Conservation (phyloP, 2,797 vertebrate species). For the Babyrousa celebensis region DNA sequence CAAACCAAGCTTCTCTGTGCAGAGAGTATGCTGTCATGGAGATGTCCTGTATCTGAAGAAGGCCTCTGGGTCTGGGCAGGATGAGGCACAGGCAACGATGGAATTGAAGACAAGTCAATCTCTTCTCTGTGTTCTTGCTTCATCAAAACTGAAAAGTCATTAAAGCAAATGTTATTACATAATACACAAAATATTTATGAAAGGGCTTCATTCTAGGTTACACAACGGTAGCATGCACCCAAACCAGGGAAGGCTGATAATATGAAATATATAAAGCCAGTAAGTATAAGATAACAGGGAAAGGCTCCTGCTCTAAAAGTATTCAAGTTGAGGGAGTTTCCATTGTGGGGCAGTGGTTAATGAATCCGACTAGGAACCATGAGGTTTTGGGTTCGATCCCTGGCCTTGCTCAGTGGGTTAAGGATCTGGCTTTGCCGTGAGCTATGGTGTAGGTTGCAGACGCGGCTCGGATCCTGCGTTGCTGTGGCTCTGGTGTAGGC, state of each 20-base stretch:
- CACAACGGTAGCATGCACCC: neutral
- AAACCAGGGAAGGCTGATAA: constrained; percentile 41
- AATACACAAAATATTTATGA: constrained; percentile 65
- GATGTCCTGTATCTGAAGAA: constrained; percentile 95
- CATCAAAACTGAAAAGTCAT: constrained; percentile 94
- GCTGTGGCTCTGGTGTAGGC: no score
- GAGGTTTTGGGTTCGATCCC: no score
- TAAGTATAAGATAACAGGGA: neutral
- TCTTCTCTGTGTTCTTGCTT: constrained; percentile 98
- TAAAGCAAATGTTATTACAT: constrained; percentile 69
- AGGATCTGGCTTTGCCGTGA: no score
- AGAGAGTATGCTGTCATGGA: constrained; percentile 94
- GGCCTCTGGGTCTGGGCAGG: constrained; percentile 94
- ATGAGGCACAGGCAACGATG: constrained; percentile 93
- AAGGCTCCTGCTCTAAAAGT: neutral
- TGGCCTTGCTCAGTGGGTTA: no score
- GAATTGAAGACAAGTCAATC: constrained; percentile 93
- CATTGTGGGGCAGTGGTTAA: no score
- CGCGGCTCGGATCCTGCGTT: no score
- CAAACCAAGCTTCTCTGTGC: constrained; percentile 95
- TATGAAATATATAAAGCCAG: constrained; percentile 14
- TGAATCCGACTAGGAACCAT: no score
- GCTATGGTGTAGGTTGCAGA: no score
- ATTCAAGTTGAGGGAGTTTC: neutral
- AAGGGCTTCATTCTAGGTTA: constrained; percentile 41